Evolutionary conservation across 2,888 invertebrate genomes (phyloP).

Genomic region (Lepidocyrtoides sp.): DNA sequence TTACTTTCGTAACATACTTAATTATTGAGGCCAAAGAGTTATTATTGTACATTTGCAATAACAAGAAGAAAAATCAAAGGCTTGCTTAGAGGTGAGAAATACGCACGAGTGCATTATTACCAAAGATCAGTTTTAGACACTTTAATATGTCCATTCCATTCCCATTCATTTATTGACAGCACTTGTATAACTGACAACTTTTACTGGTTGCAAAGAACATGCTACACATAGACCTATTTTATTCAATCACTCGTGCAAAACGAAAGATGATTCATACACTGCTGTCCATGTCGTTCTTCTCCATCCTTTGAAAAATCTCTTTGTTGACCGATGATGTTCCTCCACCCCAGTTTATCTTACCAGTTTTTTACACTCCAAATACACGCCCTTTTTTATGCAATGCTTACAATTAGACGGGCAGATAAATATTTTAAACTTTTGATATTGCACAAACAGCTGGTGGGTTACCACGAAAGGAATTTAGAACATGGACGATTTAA

Average conservation of each 20-base stretch:
- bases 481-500: neutral
- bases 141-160: neutral
- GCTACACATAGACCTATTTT: constrained; percentile 43
- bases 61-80: neutral
- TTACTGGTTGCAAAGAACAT: neutral
- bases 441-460: neutral
- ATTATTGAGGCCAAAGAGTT: too few relatives aligned
- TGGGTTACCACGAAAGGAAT: neutral
- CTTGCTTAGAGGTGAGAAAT: neutral
- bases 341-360: constrained; percentile 58
- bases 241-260: constrained; percentile 71
- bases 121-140: constrained; percentile 63
- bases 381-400: constrained; percentile 77
- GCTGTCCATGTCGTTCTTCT: constrained; percentile 8
- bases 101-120: constrained; percentile 39
- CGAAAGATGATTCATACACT: constrained; percentile 53
- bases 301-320: constrained; percentile 32
- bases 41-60: too few relatives aligned
- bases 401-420: neutral
- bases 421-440: constrained; percentile 10
- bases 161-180: constrained; percentile 35
- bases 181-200: neutral
- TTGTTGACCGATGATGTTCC: constrained; percentile 65
- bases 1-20: too few relatives aligned
- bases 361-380: constrained; percentile 16